Conservation (phyloP, 1,140 invertebrate species). For the Dufourea novaeangliae region DNA sequence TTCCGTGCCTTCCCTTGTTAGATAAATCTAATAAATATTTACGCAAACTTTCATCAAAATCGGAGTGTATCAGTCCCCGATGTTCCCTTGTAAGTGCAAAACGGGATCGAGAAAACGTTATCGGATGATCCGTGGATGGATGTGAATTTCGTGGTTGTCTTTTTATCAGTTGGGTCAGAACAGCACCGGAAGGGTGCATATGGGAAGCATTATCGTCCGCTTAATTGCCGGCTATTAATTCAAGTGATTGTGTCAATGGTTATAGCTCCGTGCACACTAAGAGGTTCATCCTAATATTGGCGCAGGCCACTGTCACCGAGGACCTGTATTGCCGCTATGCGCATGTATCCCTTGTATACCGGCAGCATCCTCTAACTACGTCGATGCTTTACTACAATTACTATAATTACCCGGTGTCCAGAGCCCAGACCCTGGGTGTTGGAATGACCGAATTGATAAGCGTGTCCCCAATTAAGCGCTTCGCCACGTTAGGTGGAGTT, state of each 20-base stretch:
- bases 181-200: neutral
- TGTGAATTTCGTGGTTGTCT: neutral
- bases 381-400: conserved; percentile 69
- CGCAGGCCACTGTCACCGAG: conserved; percentile 28
- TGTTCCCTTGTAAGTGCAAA: no score
- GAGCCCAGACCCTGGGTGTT: conserved; percentile 39
- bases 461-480: conserved; percentile 47
- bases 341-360: neutral
- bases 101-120: no score
- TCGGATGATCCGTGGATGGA: neutral
- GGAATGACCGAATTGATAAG: conserved; percentile 47
- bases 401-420: conserved; percentile 68
- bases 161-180: conserved; percentile 6
- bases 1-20: no score
- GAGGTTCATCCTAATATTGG: conserved; percentile 48
- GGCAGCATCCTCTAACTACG: conserved; percentile 31
- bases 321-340: neutral
- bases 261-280: conserved; percentile 33
- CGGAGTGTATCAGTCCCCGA: no score
- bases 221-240: conserved; percentile 50
- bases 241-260: conserved; percentile 40
- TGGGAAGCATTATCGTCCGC: conserved; percentile 20
- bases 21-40: no score
- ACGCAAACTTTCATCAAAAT: no score
- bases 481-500: conserved; percentile 9